Evolutionary conservation across 1,140 invertebrate genomes (phyloP), one percentile per base, ranked within the genome.

Genomic region (Cotesia chilonis): DNA sequence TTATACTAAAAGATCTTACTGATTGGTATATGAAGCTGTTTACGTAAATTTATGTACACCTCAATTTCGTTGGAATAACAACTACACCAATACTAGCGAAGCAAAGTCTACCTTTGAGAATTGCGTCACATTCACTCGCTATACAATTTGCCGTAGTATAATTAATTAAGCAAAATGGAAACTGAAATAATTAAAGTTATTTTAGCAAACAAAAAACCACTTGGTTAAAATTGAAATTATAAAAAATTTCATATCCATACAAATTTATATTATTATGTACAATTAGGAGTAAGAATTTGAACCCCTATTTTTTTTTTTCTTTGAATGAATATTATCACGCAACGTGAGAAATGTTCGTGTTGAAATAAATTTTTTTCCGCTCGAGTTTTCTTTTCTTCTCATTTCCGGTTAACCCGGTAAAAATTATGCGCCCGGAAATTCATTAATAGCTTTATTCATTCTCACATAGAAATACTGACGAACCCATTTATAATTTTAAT

Each of bases 1-100:
- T 77, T 72, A 70, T 71, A 74, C 71, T 47, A 71, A 75, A 75
- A 74, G 78, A 77, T 78, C 57, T 67, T 61, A 60, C 36, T 61
- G 41, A 17, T n/a, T 5, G 47, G 10, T 28, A 36, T 20, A 63
- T 38, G 17, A 59, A 47, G 51, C 28, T 70, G 57, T 51, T 61
- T 20, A 5, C 20, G 67, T 9, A 17, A 55, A 54, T 69, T 69
- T 57, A 28, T 36, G n/a, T 12, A 52, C 12, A 14, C 17, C n/a
- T 35, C 51, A 54, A 35, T 47, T 17, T 54, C 65, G 17, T 54
- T 47, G 41, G 10, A 47, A 7, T 47, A 52, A 12, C 59, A 61
- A 28, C 59, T 20, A 6, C 59, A 57, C 41, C 41, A 20, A 14
- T 20, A 57, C 54, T 28, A 28, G 1, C 28, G 28, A 28, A 28